Base-by-base conservation (phyloP, 2,113 vertebrate genomes). In the Irena cyanogastra region DNA sequence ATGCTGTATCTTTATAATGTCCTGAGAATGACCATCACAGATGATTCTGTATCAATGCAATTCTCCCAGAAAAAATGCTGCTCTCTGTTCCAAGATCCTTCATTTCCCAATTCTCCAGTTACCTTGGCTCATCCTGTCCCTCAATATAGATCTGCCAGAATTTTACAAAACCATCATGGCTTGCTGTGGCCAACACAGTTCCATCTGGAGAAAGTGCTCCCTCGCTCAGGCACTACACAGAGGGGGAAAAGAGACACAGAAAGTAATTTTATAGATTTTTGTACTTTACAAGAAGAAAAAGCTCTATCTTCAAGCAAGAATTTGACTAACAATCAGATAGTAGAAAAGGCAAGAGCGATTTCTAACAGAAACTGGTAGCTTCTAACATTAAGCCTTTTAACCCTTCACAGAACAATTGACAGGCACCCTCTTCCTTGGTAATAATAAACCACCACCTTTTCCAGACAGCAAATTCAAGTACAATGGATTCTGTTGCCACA, bases 101-200 rank as follows among this genome's bases (percentile, higher is more conserved):
- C 15, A 28, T 75, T 60, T 79, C 19, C 53, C 22, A 80, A 13
- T 56, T 87, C n/a, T 70, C 52, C 63, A 72, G 17, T 95, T 97
- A 99, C 99, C 99, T 99, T 39, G 99, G 99, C 59, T 99, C 98
- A 54, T 99, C 99, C 85, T 99, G 99, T 9, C 98, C 99, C 76
- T 99, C 99, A 56, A 99, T 99, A 93, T 99, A 99, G 85, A 99
- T 99, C 97, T 99, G 99, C 99, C 99, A 99, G 97, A 99, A 99
- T 97, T 99, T 99, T 82, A 99, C 99, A 93, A 98, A 99, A 68
- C 99, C 99, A 68, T 99, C 99, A 26, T 99, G 99, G 86, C 99
- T 99, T 56, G 99, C 99, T 41, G 99, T 99, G 94, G 99, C 99
- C 89, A 99, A 97, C 59, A 99, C 99, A 1, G 99, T 99, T 60